Evolutionary conservation across 2,888 invertebrate species (phyloP), one percentile per base, ranked within the genome.

Genomic region (Timema cristinae): DNA sequence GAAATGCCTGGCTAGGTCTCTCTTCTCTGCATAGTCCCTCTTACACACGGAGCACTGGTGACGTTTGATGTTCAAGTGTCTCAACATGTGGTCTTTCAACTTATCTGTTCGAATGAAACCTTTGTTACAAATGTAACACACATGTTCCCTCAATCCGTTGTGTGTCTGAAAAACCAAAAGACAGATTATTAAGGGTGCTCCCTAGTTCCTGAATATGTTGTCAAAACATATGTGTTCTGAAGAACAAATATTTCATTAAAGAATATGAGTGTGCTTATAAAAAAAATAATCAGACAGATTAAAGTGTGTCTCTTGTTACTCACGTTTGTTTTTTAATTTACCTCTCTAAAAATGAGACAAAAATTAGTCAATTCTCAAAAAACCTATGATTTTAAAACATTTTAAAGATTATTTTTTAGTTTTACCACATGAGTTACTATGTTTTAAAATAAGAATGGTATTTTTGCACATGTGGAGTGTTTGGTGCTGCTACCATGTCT

Each of bases 1-100:
- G 54, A 83, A 71, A 52, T 77, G 77, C 51, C 74, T 75, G 32
- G 73, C 76, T 48, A 77, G 73, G 70, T 77, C 77, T 52, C 77
- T 67, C 52, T 76, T 76, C 68, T 77, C 77, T 4, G 77, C 77
- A 70, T 77, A 77, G 11, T 71, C 69, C 67, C 75, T 74, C 6
- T 71, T 6, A 68, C 77, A 77, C 6, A 71, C 47, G 10, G 67
- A 63, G 59, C 77, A 77, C 13, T 73, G 68, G 68, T 74, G 76
- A 6, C 77, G 73, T 66, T 76, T 77, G 49, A 77, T 76, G 66
- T 76, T 77, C 47, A 77, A 72, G 67, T 77, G 77, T 8, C 77
- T 69, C 67, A 77, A 47, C 69, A 75, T 72, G 71, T 77, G 77
- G 16, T 77, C 77, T 67, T 75, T 76, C 7, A 77, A 74, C 69